Conservation (phyloP, 2,797 vertebrate species). For the Gallinago solitaria region DNA sequence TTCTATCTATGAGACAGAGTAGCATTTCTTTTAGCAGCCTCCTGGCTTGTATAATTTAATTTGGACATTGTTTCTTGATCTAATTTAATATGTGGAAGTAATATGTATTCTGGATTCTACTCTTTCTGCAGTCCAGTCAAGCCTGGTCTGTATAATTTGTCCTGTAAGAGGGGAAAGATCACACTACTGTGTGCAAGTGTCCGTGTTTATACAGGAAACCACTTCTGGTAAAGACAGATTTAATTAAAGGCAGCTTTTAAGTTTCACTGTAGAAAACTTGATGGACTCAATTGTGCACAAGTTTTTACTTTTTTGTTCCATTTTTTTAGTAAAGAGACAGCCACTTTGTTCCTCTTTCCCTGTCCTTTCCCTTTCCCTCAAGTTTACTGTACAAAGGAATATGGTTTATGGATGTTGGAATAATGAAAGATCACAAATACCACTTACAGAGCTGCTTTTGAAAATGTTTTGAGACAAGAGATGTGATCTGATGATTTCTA, state of each 20-base stretch:
- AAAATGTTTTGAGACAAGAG: background rate
- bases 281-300: background rate
- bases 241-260: background rate
- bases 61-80: background rate
- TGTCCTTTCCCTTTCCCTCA: background rate
- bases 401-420: background rate
- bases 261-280: background rate
- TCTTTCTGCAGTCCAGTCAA: background rate
- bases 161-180: background rate
- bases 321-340: background rate
- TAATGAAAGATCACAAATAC: background rate
- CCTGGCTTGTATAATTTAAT: background rate
- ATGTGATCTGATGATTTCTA: background rate
- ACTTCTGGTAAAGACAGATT: background rate
- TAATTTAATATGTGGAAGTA: background rate
- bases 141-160: background rate
- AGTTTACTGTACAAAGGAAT: background rate
- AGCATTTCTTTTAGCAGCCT: background rate
- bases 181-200: background rate
- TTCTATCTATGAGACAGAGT: background rate
- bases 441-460: background rate
- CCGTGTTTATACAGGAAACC: accelerated
- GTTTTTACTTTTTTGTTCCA: background rate
- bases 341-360: background rate
- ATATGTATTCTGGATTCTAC: background rate